Evolutionary conservation across 2,888 invertebrate genomes (phyloP).

Genomic region (Choreutis nemorana): DNA sequence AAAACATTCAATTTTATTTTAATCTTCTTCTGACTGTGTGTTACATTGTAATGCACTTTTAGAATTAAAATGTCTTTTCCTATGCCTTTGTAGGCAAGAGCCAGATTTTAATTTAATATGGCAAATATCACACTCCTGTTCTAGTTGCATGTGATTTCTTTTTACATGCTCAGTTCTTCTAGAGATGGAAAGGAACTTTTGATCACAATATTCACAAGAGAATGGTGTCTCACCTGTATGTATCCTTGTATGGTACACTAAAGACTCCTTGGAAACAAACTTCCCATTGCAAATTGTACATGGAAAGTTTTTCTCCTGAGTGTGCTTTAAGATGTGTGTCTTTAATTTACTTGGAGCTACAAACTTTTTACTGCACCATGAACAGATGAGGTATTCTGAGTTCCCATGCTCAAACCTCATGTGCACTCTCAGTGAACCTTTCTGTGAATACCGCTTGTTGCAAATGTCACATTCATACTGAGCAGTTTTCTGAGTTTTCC

Average conservation of each 20-base stretch:
- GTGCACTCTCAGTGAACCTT: constrained; percentile 42
- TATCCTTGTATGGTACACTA: constrained; percentile 44
- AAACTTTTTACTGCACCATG: constrained; percentile 48
- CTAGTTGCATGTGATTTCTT: constrained; percentile 26
- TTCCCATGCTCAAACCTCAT: constrained; percentile 48
- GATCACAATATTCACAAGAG: constrained; percentile 34
- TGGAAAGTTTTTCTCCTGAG: constrained; percentile 38
- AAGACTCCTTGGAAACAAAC: constrained; percentile 44
- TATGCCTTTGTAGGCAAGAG: constrained; percentile 29
- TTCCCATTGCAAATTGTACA: constrained; percentile 35
- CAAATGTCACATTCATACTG: constrained; percentile 47
- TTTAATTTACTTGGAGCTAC: constrained; percentile 43
- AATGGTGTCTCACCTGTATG: constrained; percentile 51
- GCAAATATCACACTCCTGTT: constrained; percentile 32
- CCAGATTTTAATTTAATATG: constrained; percentile 29
- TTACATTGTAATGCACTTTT: constrained; percentile 17
- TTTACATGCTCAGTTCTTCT: constrained; percentile 37
- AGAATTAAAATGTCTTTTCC: constrained; percentile 17
- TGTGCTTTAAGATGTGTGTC: constrained; percentile 47
- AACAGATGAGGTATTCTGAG: constrained; percentile 40
- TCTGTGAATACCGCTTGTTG: constrained; percentile 44
- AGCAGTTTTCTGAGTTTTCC: constrained; percentile 32
- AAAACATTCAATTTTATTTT: too few relatives aligned
- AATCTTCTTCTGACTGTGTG: background rate
- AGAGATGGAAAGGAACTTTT: constrained; percentile 36